Evolutionary conservation across 2,888 invertebrate species (phyloP), one percentile per base, ranked within the genome.

Genomic region (Cremastinae sp.): DNA sequence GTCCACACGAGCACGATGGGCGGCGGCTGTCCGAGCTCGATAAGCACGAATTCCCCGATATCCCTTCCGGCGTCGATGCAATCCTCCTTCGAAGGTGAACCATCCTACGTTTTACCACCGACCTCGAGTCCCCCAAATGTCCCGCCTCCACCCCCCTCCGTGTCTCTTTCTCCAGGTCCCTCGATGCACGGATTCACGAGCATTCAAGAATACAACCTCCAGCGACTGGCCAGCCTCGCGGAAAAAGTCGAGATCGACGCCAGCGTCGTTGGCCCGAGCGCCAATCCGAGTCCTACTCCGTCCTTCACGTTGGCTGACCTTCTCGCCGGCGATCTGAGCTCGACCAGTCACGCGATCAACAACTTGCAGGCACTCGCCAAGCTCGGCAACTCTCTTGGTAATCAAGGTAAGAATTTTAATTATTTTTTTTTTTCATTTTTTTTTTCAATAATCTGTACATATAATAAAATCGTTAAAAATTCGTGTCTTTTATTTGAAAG

Each of bases 361-460:
- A 97, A 97, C 91, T 91, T 97, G 80, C 96, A 97, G 87, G 96
- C 96, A 28, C 93, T 97, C 74, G 96, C 96, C 74, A 97, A 97
- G 90, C 92, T 97, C 70, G 96, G 96, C 85, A 90, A 90, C 75
- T 86, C 90, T n/a, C 89, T 92, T 78, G 91, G 90, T 66, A 90
- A 90, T 82, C 91, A 90, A 87, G 91, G 91, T 91, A 82, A 84
- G n/a, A n/a, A n/a, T n/a, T n/a, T n/a, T n/a, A n/a, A n/a, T n/a
- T n/a, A n/a, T n/a, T n/a, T n/a, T n/a, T n/a, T n/a, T n/a, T n/a
- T n/a, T n/a, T n/a, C n/a, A n/a, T n/a, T n/a, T n/a, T n/a, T n/a
- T n/a, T n/a, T n/a, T n/a, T n/a, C n/a, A n/a, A n/a, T n/a, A n/a
- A n/a, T n/a, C n/a, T n/a, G n/a, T n/a, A n/a, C n/a, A n/a, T n/a